Base-by-base conservation (phyloP, 2,888 invertebrate species). In the Pegoplata infirma region DNA sequence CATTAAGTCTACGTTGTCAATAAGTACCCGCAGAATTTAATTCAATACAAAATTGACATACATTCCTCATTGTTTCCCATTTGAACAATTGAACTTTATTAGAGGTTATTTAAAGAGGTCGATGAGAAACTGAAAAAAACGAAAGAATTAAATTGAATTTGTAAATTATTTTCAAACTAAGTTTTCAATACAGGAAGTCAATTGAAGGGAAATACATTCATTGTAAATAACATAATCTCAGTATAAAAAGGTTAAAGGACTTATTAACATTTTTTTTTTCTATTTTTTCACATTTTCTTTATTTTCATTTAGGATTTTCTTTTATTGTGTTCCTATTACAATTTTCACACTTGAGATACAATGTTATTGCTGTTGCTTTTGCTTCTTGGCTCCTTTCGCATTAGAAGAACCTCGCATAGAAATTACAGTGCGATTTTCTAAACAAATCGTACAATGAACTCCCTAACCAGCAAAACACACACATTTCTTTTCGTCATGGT, bases 361-460 rank as follows among this genome's bases (percentile, higher is more conserved):
- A 40, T 75, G 68, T 75, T 46, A 12, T 23, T 55, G 7, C 17
- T 46, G 40, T 36, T 36, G 36, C n/a, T 40, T 3, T 66, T 73
- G 73, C n/a, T n/a, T n/a, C n/a, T 66, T 67, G 47, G n/a, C 55
- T 63, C 56, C 63, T 69, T 67, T 56, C 44, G 40, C 63, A 64
- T 69, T 69, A 63, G 68, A n/a, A n/a, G n/a, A 68, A 44, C 63
- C 68, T 76, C 49, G 10, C 56, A 75, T 46, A 63, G 75, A n/a
- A n/a, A 79, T 75, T 79, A 75, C 67, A 75, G 47, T 72, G 71
- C 59, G 51, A 72, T 79, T 74, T 79, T 46, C 53, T 44, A 36
- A 73, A 63, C 71, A 79, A 79, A 79, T 79, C 75, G 79, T 75
- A 56, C 71, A 79, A 71, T 79, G 75, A 79, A 71, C 79, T n/a